Base-by-base conservation (phyloP, 2,888 invertebrate species). In the Lasioglossum leucozonium region DNA sequence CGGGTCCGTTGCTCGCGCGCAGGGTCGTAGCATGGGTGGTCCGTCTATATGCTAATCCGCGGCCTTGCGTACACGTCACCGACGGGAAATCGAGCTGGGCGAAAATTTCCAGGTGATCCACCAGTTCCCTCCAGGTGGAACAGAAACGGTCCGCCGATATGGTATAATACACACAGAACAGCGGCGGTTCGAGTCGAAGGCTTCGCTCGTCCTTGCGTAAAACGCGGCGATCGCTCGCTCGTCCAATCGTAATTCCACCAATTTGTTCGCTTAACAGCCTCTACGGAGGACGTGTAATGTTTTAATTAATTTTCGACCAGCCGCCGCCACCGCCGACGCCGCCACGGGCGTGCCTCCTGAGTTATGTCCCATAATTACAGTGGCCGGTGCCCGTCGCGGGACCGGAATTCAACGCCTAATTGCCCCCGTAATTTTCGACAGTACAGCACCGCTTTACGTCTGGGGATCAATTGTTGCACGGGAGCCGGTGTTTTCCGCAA, bases 21-120 rank as follows among this genome's bases (percentile, higher is more conserved):
- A 92, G 94, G 94, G 94, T 94, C 94, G 94, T 92, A 90, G 89
- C 93, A 94, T 94, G 95, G 95, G 94, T 95, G 95, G 94, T 94
- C 95, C 91, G 88, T 92, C 87, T 85, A 80, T 91, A 93, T 93
- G 93, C 93, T 93, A 94, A 94, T 94, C 92, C 87, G 37, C 62
- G 83, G 81, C 81, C 86, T 82, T 83, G 81, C 85, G 77, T 65
- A 58, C 40, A 69, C 81, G 80, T 82, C 85, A 72, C 67, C 72
- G 77, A 26, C 72, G 86, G 89, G 72, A 85, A 84, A 86, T 86
- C 71, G 82, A 73, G 83, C 42, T 74, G 81, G 30, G 72, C 81
- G 87, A 76, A 89, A 87, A 84, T 80, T 79, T 87, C 77, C 34
- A 16, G 13, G 42, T 6, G 34, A 34, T 75, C 75, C 62, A 62